Evolutionary conservation across 1,140 invertebrate genomes (phyloP), one percentile per base, ranked within the genome.

Genomic region (Hypothenemus hampei): DNA sequence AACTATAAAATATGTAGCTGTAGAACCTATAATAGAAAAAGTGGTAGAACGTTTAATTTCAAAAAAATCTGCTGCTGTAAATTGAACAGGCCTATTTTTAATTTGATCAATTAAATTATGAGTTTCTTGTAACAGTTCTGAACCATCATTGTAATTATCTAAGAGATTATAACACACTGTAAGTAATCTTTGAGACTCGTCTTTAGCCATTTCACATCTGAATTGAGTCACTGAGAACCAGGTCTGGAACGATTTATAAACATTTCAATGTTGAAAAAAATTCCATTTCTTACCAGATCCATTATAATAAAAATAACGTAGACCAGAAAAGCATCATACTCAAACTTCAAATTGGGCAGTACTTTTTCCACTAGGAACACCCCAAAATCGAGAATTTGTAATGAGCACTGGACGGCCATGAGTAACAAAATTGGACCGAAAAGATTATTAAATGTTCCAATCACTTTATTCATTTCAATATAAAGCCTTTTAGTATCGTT

Each of bases 11-110:
- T 51, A 50, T 4, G 56, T 58, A 7, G 43, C 40, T 1, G 41
- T 50, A 3, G 39, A 39, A 26, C 47, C 48, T 7, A 58, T 11
- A 26, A 58, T 45, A 1, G 56, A 36, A 26, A 58, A 51, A 7
- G 45, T 58, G 21, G 47, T 58, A 5, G 56, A 58, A 22, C 48
- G 18, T 13, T 45, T 52, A 16, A 58, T 58, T 22, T 58, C 56
- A 21, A 58, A 58, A 39, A 51, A 58, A 22, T 45, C 49, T 15
- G 56, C 54, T 15, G 54, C 56, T 19, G 29, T 51, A 51, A 58
- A 58, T 1, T 13, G 7, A 4, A 58, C 41, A 4, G 35, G 43
- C n/a, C 48, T 36, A 7, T 45, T 46, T 37, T 50, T 51, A 6
- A 58, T 58, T 29, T 45, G 21, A 19, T 46, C 40, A 4, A 15